Evolutionary conservation across 2,888 invertebrate genomes (phyloP), one percentile per base, ranked within the genome.

Genomic region (Amitus sp.): DNA sequence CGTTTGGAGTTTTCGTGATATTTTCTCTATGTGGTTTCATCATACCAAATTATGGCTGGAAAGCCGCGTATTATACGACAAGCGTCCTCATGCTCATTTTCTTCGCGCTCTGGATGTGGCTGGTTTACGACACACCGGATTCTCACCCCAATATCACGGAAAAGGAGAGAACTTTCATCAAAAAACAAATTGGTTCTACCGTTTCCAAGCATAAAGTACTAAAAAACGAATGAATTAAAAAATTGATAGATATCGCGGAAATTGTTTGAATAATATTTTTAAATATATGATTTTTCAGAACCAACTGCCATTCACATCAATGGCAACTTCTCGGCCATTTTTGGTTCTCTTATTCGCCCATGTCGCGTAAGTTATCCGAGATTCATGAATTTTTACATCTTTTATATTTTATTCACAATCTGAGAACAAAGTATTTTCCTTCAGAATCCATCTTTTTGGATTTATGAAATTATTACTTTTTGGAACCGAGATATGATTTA

Each of bases 1-100:
- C 90, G 0, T 85, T 91, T 50, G 91, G 89, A 13, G 90, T 90
- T 0, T 88, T 90, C 1, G 84, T 90, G 1, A 90, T 91, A 0
- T 90, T 90, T 86, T 86, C 89, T 0, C 73, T 90, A 0, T 88
- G 89, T 39, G 91, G 91, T 1, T 79, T 86, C 1, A 81, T 91
- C 0, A 87, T 90, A 63, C 86, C 87, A 56, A 80, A 82, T 18
- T 84, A 85, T 34, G 90, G 90, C 43, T 92, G 91, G 91, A 85
- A 85, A 12, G 87, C 88, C 73, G 89, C 90, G 1, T 91, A 88
- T 75, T 90, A 90, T 71, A 83, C 87, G 1, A 86, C 90, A 1
- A 88, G 87, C 6, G 84, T 84, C 0, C 78, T 89, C 9, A 85
- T 88, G 37, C 51, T 87, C 0, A 69, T 88, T 4, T 88, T 89